phyloP scores from a whole-genome alignment of 1,140 invertebrate genomes.

The Drosophila quadrilineata region DNA sequence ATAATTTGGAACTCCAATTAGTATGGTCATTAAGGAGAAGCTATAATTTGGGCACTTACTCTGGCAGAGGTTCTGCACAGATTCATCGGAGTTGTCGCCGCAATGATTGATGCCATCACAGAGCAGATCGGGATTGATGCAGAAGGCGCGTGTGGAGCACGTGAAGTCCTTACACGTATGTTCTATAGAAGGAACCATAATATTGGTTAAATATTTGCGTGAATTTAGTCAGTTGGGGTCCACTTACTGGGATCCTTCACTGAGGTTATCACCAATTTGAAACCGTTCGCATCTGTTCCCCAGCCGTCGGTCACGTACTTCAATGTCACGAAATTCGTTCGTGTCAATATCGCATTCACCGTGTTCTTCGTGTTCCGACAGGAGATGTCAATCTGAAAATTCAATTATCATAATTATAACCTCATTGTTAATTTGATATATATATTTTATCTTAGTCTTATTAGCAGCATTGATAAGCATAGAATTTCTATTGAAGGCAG shows the following conservation, averaged over 20 bases:
- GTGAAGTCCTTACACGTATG: slow-evolving; percentile 93
- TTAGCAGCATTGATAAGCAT: too few relatives aligned
- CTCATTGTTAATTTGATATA: not conserved
- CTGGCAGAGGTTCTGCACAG: slow-evolving; percentile 89
- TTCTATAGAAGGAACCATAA: slow-evolving; percentile 84
- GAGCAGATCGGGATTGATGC: slow-evolving; percentile 92
- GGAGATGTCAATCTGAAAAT: slow-evolving; percentile 90
- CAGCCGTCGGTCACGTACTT: slow-evolving; percentile 96
- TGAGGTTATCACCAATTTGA: slow-evolving; percentile 95
- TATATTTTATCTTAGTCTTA: not conserved
- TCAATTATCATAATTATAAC: not conserved
- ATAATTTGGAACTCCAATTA: too few relatives aligned
- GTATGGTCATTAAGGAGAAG: not conserved
- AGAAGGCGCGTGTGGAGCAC: slow-evolving; percentile 92
- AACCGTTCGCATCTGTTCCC: slow-evolving; percentile 94
- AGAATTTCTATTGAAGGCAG: too few relatives aligned
- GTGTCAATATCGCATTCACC: slow-evolving; percentile 92
- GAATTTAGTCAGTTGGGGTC: not conserved
- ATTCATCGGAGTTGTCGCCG: slow-evolving; percentile 95
- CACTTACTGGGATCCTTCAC: slow-evolving; percentile 95
- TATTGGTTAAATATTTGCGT: not conserved
- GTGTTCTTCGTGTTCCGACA: slow-evolving; percentile 94
- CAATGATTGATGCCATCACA: slow-evolving; percentile 96
- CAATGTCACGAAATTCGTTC: slow-evolving; percentile 95
- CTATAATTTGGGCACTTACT: slow-evolving; percentile 84